A percentile compares a stretch with the other conserved stretches of the same genome.
phyloP scores from a whole-genome alignment of 2,797 vertebrate species.

The Pitangus sulphuratus region DNA sequence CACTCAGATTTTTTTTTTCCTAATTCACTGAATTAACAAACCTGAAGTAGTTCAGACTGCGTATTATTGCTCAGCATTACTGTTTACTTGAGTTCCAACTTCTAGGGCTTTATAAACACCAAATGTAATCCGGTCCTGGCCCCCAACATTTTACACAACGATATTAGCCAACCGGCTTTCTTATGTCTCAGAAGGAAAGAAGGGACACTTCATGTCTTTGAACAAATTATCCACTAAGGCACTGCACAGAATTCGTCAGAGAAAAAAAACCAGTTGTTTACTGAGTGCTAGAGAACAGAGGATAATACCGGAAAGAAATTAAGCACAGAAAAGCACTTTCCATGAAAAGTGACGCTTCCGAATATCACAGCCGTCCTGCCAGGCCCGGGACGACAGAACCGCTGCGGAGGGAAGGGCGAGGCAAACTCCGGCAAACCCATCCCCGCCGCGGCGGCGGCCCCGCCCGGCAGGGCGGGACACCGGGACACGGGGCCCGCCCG shows the following conservation, averaged over 20 bases:
- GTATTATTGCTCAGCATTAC: neutral
- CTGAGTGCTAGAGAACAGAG: neutral
- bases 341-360: neutral
- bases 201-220: neutral
- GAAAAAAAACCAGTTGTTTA: neutral
- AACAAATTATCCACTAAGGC: neutral
- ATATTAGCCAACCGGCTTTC: neutral
- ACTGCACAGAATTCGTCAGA: neutral
- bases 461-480: neutral
- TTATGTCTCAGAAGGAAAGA: neutral
- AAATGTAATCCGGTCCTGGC: neutral
- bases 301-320: neutral
- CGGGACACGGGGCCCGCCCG: neutral
- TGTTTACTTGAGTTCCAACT: neutral
- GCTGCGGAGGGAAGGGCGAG: fast-evolving
- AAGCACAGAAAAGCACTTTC: neutral
- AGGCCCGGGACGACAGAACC: fast-evolving
- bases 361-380: neutral
- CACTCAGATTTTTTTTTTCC: neutral
- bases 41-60: neutral
- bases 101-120: neutral
- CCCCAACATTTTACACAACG: neutral
- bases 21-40: neutral
- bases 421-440: fast-evolving
- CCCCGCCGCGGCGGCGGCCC: neutral